A percentile compares a stretch with the other conserved stretches of the same genome.
These are phyloP conservation scores for Orgyia antiqua DNA, from an alignment of 2,888 invertebrate species.

Conservation along the genomic window DNA sequence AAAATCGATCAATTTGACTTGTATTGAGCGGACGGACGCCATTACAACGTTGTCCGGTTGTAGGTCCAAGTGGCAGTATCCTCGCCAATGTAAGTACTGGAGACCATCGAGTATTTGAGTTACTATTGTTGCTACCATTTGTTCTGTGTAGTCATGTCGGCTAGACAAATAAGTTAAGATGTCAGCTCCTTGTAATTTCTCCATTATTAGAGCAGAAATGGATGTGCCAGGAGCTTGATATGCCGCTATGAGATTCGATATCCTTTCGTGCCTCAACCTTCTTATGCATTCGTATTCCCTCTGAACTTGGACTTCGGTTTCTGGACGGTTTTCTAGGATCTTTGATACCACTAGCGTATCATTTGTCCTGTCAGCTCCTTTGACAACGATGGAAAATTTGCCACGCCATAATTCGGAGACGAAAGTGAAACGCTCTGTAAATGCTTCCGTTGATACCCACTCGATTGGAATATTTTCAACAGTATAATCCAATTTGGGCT, in stretches of 20 bases:
- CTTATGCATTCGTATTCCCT: constrained; percentile 91
- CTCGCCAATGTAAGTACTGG: constrained; percentile 97
- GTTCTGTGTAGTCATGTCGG: constrained; percentile 94
- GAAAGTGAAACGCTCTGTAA: constrained; percentile 88
- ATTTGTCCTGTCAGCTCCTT: constrained; percentile 84
- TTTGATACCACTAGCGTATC: constrained; percentile 91
- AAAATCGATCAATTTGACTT: constrained; percentile 95
- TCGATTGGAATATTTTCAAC: constrained; percentile 85
- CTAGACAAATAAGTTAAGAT: constrained; percentile 92
- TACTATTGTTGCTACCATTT: constrained; percentile 92
- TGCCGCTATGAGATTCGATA: constrained; percentile 86
- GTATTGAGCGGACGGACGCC: constrained; percentile 88
- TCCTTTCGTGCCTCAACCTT: constrained; percentile 91
- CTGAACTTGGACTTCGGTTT: constrained; percentile 82
- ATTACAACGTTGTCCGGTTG: constrained; percentile 98
- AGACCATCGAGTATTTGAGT: constrained; percentile 92
- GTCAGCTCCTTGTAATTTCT: constrained; percentile 94
- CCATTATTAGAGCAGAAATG: constrained; percentile 85
- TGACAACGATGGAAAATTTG: constrained; percentile 90
- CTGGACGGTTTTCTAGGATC: constrained; percentile 83
- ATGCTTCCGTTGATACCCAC: constrained; percentile 82
- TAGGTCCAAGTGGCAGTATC: constrained; percentile 91
- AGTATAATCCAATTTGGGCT: constrained; percentile 83
- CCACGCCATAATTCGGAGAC: constrained; percentile 92
- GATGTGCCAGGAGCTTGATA: constrained; percentile 83